Evolutionary conservation across 2,888 invertebrate species (phyloP).

Genomic region (Anaspis maculata): DNA sequence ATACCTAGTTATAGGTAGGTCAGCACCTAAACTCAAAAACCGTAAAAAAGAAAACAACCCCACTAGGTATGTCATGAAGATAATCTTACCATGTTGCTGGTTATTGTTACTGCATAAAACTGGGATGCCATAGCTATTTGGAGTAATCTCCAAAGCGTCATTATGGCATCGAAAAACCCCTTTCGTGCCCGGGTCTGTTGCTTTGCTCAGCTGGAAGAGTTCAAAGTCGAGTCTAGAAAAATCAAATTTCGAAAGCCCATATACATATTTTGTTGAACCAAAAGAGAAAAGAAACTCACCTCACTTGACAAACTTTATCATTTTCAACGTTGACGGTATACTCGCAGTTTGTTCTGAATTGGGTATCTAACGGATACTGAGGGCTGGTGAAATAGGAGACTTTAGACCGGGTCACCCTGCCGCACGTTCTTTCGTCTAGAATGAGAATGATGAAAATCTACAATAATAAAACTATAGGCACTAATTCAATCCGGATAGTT

Average conservation of each 20-base stretch:
- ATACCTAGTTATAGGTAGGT: no score
- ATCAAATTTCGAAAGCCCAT: no score
- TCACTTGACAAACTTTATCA: constrained; percentile 52
- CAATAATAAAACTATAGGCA: no score
- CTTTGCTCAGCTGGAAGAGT: constrained; percentile 44
- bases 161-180: constrained; percentile 36
- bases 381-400: constrained; percentile 35
- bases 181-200: constrained; percentile 3
- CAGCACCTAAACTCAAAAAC: no score
- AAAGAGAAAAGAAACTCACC: constrained; percentile 25
- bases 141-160: constrained; percentile 48
- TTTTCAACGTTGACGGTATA: constrained; percentile 52
- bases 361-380: no score
- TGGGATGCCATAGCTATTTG: constrained; percentile 46
- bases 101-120: constrained; percentile 54
- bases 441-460: constrained; percentile 3
- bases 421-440: constrained; percentile 22
- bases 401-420: constrained; percentile 27
- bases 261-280: no score
- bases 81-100: constrained; percentile 55
- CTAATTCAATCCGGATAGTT: constrained; percentile 12
- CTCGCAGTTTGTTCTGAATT: constrained; percentile 45
- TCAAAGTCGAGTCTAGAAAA: constrained; percentile 52
- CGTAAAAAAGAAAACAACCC: no score
- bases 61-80: constrained; percentile 25